Conservation (phyloP, 2,113 vertebrate genomes). For the Amblyopsis rosae region DNA sequence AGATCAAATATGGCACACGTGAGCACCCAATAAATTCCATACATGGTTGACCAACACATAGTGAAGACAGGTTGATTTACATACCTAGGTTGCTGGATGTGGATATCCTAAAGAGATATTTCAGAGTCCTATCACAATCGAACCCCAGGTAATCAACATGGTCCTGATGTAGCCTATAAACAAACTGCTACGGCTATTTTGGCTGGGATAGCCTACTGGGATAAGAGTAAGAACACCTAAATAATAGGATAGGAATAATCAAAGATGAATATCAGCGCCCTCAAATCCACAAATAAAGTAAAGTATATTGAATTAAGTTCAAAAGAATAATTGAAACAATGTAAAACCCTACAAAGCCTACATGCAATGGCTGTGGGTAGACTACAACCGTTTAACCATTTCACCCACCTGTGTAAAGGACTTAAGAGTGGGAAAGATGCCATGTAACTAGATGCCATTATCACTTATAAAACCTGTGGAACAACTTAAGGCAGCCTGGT, state of each 20-base stretch:
- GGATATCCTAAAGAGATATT: conserved; percentile 82
- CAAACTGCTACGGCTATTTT: conserved; percentile 80
- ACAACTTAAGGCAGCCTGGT: conserved; percentile 72
- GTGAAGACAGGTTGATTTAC: conserved; percentile 80
- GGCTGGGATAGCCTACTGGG: conserved; percentile 76
- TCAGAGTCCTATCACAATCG: conserved; percentile 81
- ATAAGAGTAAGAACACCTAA: conserved; percentile 79
- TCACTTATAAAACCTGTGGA: conserved; percentile 67
- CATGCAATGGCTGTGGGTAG: conserved; percentile 76
- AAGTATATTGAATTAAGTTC: conserved; percentile 39
- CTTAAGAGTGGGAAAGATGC: conserved; percentile 59
- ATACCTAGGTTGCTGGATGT: conserved; percentile 81
- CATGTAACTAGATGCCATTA: conserved; percentile 57
- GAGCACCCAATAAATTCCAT: conserved; percentile 59
- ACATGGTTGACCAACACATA: conserved; percentile 77
- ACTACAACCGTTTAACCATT: conserved; percentile 57
- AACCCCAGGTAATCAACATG: conserved; percentile 80
- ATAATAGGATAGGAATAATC: conserved; percentile 76
- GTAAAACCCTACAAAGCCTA: conserved; percentile 74
- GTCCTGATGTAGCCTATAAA: conserved; percentile 78
- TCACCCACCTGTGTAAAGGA: conserved; percentile 71
- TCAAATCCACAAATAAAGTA: conserved; percentile 60
- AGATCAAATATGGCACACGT: conserved; percentile 51
- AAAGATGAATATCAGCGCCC: conserved; percentile 74
- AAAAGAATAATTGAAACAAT: conserved; percentile 14